Conservation (phyloP, 1,140 invertebrate species). For the fruit fly (Drosophila melanogaster) region DNA sequence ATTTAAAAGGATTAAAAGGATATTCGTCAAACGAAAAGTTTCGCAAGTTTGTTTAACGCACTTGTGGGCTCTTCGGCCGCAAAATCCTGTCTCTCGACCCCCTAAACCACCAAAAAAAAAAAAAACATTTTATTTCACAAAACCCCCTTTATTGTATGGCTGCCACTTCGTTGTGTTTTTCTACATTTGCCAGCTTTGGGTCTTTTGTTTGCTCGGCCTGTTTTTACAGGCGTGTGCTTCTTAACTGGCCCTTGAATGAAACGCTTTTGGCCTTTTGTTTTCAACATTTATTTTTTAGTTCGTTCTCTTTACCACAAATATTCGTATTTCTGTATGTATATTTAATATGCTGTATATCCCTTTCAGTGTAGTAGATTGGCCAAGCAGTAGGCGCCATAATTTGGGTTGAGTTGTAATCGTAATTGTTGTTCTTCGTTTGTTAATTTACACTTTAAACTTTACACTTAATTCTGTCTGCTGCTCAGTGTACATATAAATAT, state of each 20-base stretch:
- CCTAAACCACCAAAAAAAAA: background rate
- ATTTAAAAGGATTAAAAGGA: conserved; percentile 82
- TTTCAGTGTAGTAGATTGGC: conserved; percentile 67
- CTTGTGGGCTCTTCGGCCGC: conserved; percentile 23
- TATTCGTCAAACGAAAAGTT: conserved; percentile 77
- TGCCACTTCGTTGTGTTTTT: conserved; percentile 53
- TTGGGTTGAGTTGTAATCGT: conserved; percentile 61
- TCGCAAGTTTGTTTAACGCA: conserved; percentile 66
- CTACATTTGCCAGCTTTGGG: conserved; percentile 35
- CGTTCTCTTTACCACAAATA: conserved; percentile 78
- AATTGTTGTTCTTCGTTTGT: conserved; percentile 34
- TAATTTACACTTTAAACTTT: conserved; percentile 43
- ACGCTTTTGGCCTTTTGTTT: conserved; percentile 58
- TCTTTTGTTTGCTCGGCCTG: conserved; percentile 29
- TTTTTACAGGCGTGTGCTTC: conserved; percentile 25
- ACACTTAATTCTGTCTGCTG: conserved; percentile 36
- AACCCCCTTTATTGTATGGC: conserved; percentile 20
- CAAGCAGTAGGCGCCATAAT: conserved; percentile 74
- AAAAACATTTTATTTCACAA: background rate
- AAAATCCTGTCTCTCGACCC: conserved; percentile 29
- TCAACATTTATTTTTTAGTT: conserved; percentile 80
- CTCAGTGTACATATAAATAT: conserved; percentile 57
- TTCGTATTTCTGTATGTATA: conserved; percentile 71
- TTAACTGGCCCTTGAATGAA: conserved; percentile 39
- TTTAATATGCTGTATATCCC: conserved; percentile 63